Conservation (phyloP, 64 coral and sea anemone species). For the Montipora foliosa region DNA sequence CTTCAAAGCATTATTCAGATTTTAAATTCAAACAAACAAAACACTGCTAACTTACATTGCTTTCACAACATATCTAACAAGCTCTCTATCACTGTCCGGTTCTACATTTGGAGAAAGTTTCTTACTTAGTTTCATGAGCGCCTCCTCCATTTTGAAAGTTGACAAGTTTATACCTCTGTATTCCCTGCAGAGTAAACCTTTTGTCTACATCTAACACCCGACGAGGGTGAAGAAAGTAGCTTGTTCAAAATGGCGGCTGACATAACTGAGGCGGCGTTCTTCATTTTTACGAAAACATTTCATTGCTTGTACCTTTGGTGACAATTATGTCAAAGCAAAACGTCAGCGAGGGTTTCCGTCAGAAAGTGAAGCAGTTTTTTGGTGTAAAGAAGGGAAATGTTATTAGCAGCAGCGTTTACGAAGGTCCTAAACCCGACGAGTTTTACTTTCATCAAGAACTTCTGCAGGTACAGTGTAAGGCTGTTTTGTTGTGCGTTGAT, state of each 20-base stretch:
- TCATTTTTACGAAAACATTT: neutral
- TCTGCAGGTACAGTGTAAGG: slow-evolving; percentile 35
- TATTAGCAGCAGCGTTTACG: slow-evolving; percentile 56
- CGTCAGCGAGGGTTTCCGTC: slow-evolving; percentile 60
- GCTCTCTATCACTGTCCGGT: slow-evolving; percentile 60
- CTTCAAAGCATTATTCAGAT: neutral
- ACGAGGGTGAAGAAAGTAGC: neutral
- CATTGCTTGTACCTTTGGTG: neutral
- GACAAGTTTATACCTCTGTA: neutral
- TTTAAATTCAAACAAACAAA: neutral
- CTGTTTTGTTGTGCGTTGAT: neutral
- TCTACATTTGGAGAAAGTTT: slow-evolving; percentile 1
- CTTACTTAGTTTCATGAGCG: slow-evolving; percentile 12
- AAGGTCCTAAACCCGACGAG: slow-evolving; percentile 69
- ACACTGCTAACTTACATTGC: slow-evolving; percentile 36
- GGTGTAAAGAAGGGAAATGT: slow-evolving; percentile 68
- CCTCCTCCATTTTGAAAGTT: slow-evolving; percentile 21
- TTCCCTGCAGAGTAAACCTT: neutral
- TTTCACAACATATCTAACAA: slow-evolving; percentile 60
- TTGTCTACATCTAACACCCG: neutral
- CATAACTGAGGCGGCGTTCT: neutral
- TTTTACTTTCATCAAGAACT: slow-evolving; percentile 62
- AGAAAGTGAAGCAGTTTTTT: slow-evolving; percentile 73
- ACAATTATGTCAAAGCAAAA: slow-evolving; percentile 50
- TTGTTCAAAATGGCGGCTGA: slow-evolving; percentile 43